Percentiles rank a stretch among this genome's conserved stretches.
Evolutionary conservation across 2,113 vertebrate species (phyloP).

Genomic region (Sylvilagus bachmani): DNA sequence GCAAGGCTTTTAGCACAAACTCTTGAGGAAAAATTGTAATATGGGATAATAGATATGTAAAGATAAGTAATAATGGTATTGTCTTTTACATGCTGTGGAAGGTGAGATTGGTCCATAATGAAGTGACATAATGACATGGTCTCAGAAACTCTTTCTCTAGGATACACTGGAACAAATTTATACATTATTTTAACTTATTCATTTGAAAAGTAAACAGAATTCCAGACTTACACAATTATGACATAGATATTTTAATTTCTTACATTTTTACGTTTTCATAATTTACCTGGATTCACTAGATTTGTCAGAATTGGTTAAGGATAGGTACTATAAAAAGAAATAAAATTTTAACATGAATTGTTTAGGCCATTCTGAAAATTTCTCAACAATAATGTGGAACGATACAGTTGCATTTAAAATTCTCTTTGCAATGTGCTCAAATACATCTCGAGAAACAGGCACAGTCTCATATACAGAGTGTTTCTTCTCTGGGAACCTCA

Average conservation of each 20-base stretch:
- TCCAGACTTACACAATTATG: background rate
- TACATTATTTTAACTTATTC: background rate
- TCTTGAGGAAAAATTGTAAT: background rate
- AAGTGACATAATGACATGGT: background rate
- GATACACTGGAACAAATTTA: background rate
- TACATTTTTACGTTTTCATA: background rate
- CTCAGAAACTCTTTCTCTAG: background rate
- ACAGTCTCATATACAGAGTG: background rate
- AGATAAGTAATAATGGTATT: background rate
- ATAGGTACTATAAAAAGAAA: background rate
- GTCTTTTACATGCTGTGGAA: background rate
- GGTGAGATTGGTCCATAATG: background rate
- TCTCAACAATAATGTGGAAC: background rate
- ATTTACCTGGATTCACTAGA: background rate
- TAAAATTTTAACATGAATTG: background rate
- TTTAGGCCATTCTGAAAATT: background rate
- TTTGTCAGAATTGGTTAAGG: background rate
- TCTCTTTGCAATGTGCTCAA: background rate
- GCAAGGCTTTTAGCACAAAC: background rate
- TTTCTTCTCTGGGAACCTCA: background rate
- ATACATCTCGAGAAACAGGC: background rate
- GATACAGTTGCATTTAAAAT: background rate
- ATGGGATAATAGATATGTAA: slow-evolving; percentile 5
- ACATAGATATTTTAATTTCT: background rate
- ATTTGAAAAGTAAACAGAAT: background rate